Evolutionary conservation across 2,113 vertebrate species (phyloP), one percentile per base, ranked within the genome.

Genomic region (Delphinapterus leucas): DNA sequence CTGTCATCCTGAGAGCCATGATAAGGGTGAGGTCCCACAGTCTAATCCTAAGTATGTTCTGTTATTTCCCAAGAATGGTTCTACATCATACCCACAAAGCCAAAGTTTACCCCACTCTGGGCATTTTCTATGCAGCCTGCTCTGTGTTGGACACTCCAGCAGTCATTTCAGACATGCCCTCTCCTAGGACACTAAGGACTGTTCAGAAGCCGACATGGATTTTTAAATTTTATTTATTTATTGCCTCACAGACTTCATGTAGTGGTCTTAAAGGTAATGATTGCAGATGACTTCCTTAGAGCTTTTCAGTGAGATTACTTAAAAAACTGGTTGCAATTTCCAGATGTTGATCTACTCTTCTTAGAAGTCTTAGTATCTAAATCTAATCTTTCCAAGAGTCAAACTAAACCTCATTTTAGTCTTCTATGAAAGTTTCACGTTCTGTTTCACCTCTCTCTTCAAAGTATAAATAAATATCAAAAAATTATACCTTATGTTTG

Each of bases 81-180:
- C 53, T 23, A 20, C 41, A 5, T 71, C 10, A 5, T 13, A 25
- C 36, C n/a, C 38, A 14, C 6, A 8, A 55, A 65, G 12, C 11
- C n/a, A 21, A 53, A 41, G 8, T 33, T 20, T 26, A 70, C 23
- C 26, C 7, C 28, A 55, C 1, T 6, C 6, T 17, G 18, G 20
- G 26, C 7, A 13, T 8, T 11, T 41, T 65, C 67, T 36, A 3
- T 3, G 13, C 5, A 15, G 9, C 23, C 12, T 0, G 0, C 38
- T 49, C 21, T 49, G 1, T 44, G 11, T 4, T 26, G 5, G 18
- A 36, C 47, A 23, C 6, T 74, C 61, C 6, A 15, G 18, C 63
- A 9, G 61, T 63, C 47, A n/a, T 65, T 91, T 65, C 81, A 61
- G 11, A 31, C 15, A 17, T 44, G 25, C 17, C 8, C 6, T 36